Evolutionary conservation across 1,140 invertebrate species (phyloP).

Genomic region (Cecropterus lyciades): DNA sequence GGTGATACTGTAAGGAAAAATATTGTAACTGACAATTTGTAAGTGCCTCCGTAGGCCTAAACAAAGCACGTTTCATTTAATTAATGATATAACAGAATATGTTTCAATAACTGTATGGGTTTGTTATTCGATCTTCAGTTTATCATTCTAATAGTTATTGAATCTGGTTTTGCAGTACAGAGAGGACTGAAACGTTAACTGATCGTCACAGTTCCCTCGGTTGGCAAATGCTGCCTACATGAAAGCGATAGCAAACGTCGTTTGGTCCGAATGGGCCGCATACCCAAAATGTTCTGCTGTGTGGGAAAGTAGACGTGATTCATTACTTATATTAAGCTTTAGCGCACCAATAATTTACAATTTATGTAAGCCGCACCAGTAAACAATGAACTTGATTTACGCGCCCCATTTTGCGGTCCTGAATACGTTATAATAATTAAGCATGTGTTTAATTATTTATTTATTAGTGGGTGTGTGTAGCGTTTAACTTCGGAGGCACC

Average conservation of each 20-base stretch:
- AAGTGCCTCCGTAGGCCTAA: no score
- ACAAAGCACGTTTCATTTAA: no score
- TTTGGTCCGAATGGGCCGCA: not conserved
- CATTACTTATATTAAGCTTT: constrained; percentile 6
- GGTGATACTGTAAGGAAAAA: no score
- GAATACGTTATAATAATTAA: not conserved
- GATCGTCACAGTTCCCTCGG: not conserved
- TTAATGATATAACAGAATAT: no score
- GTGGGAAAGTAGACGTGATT: constrained; percentile 6
- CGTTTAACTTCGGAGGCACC: no score
- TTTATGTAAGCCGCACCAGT: not conserved
- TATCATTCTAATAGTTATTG: constrained; percentile 10
- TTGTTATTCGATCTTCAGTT: no score
- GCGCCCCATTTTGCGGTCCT: not conserved
- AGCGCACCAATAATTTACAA: constrained; percentile 6
- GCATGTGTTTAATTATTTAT: not conserved
- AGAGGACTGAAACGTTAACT: constrained; percentile 1
- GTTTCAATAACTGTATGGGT: no score
- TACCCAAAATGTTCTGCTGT: constrained; percentile 1
- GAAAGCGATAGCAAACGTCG: not conserved
- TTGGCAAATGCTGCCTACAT: not conserved
- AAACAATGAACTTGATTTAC: constrained; percentile 4
- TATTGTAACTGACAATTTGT: no score
- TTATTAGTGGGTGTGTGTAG: not conserved
- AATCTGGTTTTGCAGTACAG: not conserved